phyloP scores from a whole-genome alignment of 2,888 invertebrate genomes.

The Hipparchia semele region DNA sequence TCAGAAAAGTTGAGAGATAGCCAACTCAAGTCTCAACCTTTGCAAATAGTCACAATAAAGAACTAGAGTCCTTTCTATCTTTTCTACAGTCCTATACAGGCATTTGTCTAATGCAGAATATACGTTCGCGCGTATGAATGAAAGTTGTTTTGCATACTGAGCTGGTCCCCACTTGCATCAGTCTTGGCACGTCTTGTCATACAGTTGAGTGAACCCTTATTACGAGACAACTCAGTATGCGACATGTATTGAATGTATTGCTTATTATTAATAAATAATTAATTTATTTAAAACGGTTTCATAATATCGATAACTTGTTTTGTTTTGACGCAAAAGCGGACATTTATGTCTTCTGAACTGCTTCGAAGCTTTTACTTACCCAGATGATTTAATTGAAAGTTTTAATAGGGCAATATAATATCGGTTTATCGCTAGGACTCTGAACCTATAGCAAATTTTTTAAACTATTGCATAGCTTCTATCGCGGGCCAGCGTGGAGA shows the following conservation, averaged over 20 bases:
- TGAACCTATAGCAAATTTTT: too few species aligned
- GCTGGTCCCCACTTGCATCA: constrained; percentile 18
- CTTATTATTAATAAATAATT: constrained; percentile 8
- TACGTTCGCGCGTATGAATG: constrained; percentile 29
- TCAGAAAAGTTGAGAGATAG: not conserved
- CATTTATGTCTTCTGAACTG: too few species aligned
- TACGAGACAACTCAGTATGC: constrained; percentile 15
- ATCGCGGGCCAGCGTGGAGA: too few species aligned
- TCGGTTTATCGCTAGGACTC: too few species aligned
- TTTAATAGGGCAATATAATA: not conserved
- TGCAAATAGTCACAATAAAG: not conserved
- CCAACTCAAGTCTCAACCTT: not conserved
- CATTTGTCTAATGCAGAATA: constrained; percentile 3
- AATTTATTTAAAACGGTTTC: constrained; percentile 3
- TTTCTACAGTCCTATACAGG: not conserved
- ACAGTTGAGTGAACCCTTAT: constrained; percentile 30
- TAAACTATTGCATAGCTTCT: too few species aligned
- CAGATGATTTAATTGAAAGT: not conserved
- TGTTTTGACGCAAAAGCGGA: not conserved
- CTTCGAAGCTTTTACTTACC: too few species aligned
- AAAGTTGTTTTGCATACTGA: constrained; percentile 24
- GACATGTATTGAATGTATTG: constrained; percentile 2
- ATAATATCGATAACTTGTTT: constrained; percentile 4
- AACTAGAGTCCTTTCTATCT: not conserved
- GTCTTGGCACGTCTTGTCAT: constrained; percentile 32